Evolutionary conservation across 2,797 vertebrate genomes (phyloP).

Genomic region (Okamejei kenojei): DNA sequence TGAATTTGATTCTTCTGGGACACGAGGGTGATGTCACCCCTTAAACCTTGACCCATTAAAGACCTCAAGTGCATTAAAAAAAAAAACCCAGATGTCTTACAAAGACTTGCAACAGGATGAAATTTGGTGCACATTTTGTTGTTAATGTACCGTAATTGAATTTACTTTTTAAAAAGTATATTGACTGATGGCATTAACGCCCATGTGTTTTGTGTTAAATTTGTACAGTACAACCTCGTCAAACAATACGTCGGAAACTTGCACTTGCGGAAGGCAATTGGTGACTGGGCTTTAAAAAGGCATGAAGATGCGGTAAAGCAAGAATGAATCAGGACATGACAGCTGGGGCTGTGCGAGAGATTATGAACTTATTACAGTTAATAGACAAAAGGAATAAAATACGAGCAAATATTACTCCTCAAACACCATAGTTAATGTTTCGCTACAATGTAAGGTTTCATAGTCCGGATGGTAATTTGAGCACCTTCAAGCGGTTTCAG

Average conservation of each 20-base stretch:
- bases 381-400: conserved; percentile 7
- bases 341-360: not conserved
- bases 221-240: conserved; percentile 1
- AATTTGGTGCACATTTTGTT: conserved; percentile 38
- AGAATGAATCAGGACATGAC: not conserved
- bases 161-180: conserved; percentile 34
- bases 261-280: not conserved
- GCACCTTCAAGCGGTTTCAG: conserved; percentile 70
- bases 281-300: not conserved
- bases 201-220: conserved; percentile 37
- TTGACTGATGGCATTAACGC: conserved; percentile 34
- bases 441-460: conserved; percentile 42
- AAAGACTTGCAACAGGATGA: conserved; percentile 36
- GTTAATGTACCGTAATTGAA: conserved; percentile 35
- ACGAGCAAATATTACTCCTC: not conserved
- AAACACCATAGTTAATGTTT: not conserved
- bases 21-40: conserved; percentile 30
- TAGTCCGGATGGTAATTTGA: conserved; percentile 64
- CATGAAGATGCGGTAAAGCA: conserved; percentile 4
- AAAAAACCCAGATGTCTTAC: conserved; percentile 35
- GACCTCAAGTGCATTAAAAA: conserved; percentile 17
- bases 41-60: conserved; percentile 30
- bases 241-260: conserved; percentile 27
- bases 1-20: conserved; percentile 19
- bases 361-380: not conserved